Percentiles rank a stretch among this genome's conserved stretches.
Conservation (phyloP, 2,888 invertebrate species). For the Zonitis immaculata region DNA sequence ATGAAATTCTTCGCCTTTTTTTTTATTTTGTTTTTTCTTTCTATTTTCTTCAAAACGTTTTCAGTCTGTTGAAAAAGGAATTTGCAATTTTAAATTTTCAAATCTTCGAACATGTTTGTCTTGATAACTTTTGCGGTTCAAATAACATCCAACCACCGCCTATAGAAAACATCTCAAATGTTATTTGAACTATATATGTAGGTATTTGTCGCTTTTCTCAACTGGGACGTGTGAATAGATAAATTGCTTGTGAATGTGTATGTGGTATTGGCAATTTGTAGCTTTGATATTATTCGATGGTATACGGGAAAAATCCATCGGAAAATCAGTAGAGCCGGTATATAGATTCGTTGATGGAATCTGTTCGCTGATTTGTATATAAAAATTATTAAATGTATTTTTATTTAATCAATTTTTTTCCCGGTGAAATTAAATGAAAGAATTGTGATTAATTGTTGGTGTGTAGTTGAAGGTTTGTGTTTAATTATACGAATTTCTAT, state of each 20-base stretch:
- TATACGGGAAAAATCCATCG: not conserved
- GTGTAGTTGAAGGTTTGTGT: not conserved
- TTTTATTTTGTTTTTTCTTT: too few species aligned
- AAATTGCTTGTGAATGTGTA: too few species aligned
- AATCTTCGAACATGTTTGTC: not conserved
- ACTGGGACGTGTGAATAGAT: not conserved
- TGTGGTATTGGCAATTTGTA: not conserved
- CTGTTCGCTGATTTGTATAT: too few species aligned
- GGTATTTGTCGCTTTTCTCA: not conserved
- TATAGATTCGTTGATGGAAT: not conserved
- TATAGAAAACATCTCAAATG: not conserved
- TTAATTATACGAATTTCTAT: conserved; percentile 15
- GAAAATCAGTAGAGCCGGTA: not conserved
- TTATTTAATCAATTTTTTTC: not conserved
- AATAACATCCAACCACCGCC: not conserved
- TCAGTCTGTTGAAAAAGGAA: too few species aligned
- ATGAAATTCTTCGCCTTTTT: too few species aligned
- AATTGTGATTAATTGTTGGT: not conserved
- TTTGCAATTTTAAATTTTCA: not conserved
- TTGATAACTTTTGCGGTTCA: not conserved
- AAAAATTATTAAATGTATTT: too few species aligned
- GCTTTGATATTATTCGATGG: not conserved
- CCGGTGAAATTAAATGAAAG: not conserved
- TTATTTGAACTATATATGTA: not conserved
- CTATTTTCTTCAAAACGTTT: too few species aligned